phyloP scores from a whole-genome alignment of 2,797 vertebrate genomes.

The Glyptemys insculpta region DNA sequence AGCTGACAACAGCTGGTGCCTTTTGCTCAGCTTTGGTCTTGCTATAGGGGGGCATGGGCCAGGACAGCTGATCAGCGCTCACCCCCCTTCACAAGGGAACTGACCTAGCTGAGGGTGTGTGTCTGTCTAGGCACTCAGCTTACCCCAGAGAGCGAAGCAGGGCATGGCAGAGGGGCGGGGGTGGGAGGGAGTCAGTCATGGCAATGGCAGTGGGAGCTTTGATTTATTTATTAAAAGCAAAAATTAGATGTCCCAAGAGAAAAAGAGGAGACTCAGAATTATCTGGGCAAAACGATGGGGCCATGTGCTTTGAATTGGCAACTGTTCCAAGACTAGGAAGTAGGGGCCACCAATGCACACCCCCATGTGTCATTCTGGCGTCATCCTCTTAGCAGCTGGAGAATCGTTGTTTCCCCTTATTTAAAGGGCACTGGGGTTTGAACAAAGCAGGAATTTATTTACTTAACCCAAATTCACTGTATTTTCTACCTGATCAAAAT shows the following conservation, averaged over 20 bases:
- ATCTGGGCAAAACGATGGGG: not conserved
- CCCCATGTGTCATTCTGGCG: not conserved
- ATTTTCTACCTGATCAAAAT: rapidly evolving
- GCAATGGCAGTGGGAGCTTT: not conserved
- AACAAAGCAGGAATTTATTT: not conserved
- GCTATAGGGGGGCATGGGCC: no score
- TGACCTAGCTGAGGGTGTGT: not conserved
- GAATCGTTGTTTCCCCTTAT: no score
- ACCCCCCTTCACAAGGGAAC: not conserved
- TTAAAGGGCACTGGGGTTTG: not conserved
- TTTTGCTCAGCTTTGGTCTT: not conserved
- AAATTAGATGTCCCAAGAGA: no score
- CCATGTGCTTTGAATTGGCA: not conserved
- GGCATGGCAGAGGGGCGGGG: not conserved
- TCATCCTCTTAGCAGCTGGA: not conserved
- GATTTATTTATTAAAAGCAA: not conserved
- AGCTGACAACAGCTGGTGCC: not conserved
- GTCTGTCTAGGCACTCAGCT: not conserved
- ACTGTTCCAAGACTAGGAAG: not conserved
- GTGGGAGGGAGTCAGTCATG: not conserved
- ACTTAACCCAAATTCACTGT: not conserved
- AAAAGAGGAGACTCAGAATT: not conserved
- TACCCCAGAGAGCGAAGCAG: not conserved
- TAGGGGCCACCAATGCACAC: no score
- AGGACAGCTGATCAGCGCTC: no score